These are phyloP conservation scores for Lagorchestes hirsutus DNA, from an alignment of 2,797 vertebrate species.

Conservation along the genomic window DNA sequence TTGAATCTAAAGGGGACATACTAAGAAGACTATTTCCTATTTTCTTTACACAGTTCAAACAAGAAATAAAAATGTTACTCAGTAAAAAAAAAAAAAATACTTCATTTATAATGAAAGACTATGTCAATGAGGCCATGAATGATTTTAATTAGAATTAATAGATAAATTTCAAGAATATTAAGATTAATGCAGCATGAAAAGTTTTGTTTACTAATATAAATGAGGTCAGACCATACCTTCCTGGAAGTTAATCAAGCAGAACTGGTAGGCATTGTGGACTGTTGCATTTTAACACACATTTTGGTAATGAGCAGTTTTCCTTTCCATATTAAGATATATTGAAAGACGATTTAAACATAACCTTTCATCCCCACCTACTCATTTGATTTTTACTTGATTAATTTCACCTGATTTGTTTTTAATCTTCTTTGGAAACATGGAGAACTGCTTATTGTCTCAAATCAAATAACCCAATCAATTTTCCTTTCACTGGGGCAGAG, in stretches of 20 bases:
- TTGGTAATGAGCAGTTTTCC: not conserved
- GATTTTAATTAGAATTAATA: slow-evolving; percentile 47
- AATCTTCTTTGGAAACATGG: not conserved
- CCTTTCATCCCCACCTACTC: not conserved
- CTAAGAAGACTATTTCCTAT: not conserved
- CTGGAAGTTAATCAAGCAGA: slow-evolving; percentile 32
- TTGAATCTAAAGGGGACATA: not conserved
- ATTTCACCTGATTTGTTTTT: not conserved
- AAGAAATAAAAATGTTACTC: not conserved
- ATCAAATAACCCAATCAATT: not conserved
- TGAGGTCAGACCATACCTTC: slow-evolving; percentile 12
- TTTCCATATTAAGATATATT: slow-evolving; percentile 11
- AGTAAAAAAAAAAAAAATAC: slow-evolving; percentile 38
- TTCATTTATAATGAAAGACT: not conserved
- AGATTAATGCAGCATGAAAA: slow-evolving; percentile 51
- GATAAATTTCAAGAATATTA: slow-evolving; percentile 52
- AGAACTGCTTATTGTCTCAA: not conserved
- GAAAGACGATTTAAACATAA: not conserved
- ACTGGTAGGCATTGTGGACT: not conserved
- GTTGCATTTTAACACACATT: not conserved
- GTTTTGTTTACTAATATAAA: slow-evolving; percentile 59
- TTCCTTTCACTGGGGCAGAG: not conserved
- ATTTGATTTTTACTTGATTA: not conserved
- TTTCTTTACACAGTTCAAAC: not conserved
- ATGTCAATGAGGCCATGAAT: not conserved